Conservation (phyloP, 1,140 invertebrate genomes). For the Dendroctonus valens region DNA sequence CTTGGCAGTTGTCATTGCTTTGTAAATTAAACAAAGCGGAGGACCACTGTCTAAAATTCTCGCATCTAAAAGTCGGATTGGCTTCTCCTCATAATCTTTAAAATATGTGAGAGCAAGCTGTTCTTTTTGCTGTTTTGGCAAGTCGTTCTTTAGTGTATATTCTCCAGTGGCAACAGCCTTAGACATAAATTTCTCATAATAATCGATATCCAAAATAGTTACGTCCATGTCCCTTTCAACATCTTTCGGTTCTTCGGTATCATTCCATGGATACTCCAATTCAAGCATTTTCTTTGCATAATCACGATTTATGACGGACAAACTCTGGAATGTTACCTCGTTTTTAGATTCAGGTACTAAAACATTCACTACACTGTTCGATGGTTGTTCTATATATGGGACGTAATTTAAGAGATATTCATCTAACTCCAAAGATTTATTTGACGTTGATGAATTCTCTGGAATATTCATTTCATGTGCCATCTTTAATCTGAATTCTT, state of each 20-base stretch:
- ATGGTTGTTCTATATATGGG: constrained; percentile 21
- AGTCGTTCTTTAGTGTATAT: constrained; percentile 28
- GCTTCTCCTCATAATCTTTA: constrained; percentile 37
- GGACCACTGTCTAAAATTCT: constrained; percentile 17
- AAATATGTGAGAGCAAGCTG: constrained; percentile 41
- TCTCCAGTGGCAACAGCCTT: constrained; percentile 18
- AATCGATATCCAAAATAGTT: constrained; percentile 65
- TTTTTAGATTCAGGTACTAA: constrained; percentile 16
- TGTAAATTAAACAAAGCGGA: constrained; percentile 46
- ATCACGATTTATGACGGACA: constrained; percentile 35
- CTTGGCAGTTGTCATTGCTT: constrained; percentile 70
- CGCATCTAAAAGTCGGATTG: constrained; percentile 35
- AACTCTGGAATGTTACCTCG: neutral
- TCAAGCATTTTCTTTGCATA: constrained; percentile 41
- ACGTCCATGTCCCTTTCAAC: constrained; percentile 60
- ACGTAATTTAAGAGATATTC: constrained; percentile 37
- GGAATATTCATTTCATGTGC: constrained; percentile 35
- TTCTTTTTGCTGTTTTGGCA: constrained; percentile 21
- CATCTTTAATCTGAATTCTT: constrained; percentile 72
- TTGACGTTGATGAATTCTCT: neutral
- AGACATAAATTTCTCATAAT: constrained; percentile 62
- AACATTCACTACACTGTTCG: constrained; percentile 7
- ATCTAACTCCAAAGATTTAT: constrained; percentile 44
- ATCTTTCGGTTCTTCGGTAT: constrained; percentile 64
- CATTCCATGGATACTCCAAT: constrained; percentile 53